Evolutionary conservation across 2,797 vertebrate species (phyloP).

Genomic region (Natrix natrix): DNA sequence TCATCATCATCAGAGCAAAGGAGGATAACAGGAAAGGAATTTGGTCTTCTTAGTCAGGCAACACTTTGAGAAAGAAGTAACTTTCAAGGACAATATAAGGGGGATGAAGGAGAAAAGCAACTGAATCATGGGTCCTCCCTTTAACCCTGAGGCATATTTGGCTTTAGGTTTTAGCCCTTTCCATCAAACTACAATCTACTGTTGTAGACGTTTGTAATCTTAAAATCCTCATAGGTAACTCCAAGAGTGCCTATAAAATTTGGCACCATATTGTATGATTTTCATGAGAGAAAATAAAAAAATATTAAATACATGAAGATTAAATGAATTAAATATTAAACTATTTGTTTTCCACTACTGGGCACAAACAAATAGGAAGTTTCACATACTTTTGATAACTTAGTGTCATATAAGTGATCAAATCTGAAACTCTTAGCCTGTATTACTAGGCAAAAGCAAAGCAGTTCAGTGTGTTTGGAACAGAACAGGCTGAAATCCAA

Average conservation of each 20-base stretch:
- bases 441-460: background rate
- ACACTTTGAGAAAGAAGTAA: background rate
- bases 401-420: background rate
- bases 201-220: background rate
- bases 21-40: background rate
- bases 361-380: background rate
- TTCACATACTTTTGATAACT: background rate
- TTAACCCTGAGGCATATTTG: background rate
- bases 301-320: background rate
- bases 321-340: background rate
- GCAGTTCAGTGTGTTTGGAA: background rate
- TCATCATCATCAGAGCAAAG: background rate
- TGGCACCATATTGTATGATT: background rate
- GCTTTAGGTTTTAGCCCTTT: background rate
- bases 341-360: background rate
- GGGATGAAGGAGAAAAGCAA: background rate
- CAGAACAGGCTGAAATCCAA: background rate
- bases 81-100: background rate
- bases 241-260: background rate
- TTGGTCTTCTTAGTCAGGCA: background rate
- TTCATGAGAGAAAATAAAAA: background rate
- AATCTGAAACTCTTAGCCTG: background rate
- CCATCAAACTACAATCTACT: background rate
- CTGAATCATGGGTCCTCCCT: background rate
- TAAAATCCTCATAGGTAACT: background rate